These are phyloP conservation scores for Myotis planiceps DNA, from an alignment of 2,797 vertebrate species.

Conservation along the genomic window DNA sequence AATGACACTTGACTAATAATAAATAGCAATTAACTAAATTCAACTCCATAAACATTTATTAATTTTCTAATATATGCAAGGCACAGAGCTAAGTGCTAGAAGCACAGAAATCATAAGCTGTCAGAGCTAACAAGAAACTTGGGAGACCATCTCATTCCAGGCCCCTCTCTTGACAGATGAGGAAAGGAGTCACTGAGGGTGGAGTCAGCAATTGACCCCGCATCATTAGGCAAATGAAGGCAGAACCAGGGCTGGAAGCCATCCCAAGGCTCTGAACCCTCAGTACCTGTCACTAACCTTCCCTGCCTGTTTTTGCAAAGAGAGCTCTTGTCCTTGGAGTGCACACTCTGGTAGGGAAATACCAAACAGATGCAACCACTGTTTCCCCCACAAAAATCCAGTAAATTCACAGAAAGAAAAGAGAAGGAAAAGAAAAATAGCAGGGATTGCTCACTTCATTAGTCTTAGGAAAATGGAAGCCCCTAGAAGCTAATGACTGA, in stretches of 20 bases:
- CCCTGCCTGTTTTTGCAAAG: neutral
- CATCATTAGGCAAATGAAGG: neutral
- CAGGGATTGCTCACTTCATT: neutral
- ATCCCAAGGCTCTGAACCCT: neutral
- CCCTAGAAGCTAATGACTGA: neutral
- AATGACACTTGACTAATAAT: conserved; percentile 54
- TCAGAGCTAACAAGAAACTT: neutral
- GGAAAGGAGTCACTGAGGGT: accelerated
- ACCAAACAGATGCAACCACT: neutral
- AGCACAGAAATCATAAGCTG: neutral
- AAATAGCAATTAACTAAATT: conserved; percentile 58
- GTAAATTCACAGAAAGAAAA: neutral
- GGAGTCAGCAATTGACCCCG: neutral
- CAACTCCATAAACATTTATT: conserved; percentile 47
- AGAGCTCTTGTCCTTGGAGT: neutral
- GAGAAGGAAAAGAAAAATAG: neutral
- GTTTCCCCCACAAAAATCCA: neutral
- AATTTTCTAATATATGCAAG: conserved; percentile 50
- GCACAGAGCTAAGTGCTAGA: neutral
- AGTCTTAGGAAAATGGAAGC: neutral
- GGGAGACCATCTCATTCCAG: neutral
- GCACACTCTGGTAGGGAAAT: neutral
- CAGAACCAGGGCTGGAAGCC: neutral
- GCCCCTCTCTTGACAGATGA: neutral
- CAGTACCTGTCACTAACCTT: neutral